Base-by-base conservation (phyloP, 2,888 invertebrate species). In the Pseudococcus viburni region DNA sequence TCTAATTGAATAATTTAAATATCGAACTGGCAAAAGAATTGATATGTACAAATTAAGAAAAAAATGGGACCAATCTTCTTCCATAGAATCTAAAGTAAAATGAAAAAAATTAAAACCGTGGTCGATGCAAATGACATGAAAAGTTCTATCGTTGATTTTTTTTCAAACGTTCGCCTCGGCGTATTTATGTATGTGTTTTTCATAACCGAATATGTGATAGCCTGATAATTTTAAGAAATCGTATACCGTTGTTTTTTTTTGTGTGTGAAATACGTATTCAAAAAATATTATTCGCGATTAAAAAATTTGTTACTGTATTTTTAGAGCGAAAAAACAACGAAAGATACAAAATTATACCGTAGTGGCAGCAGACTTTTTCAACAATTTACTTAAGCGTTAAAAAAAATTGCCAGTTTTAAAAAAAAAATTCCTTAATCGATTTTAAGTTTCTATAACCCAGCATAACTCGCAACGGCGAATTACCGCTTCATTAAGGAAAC, bases 31-130 rank as follows among this genome's bases (percentile, higher is more conserved):
- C 68, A 68, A 68, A 55, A 55, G 0, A n/a, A 51, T 51, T 64
- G n/a, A 64, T 64, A 64, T 68, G 11, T 26, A 68, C 68, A 68
- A 68, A 68, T 68, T 68, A 68, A 68, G 68, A 68, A 68, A 68
- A 68, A 68, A 68, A 68, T 55, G 68, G 68, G 68, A 68, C 68
- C 68, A 68, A 68, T 68, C 68, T 68, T 68, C 68, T 68, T 68
- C 68, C 26, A 68, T 68, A 68, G 26, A 26, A 26, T 68, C 68
- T 68, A 68, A 68, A 68, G 68, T 26, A 22, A 68, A 22, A 64
- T 42, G 42, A 64, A 64, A 64, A 68, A 68, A 11, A 68, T 64
- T 26, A 2, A 42, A 55, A n/a, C n/a, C 15, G 15, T 55, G 55
- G 68, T 68, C 42, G 42, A 42, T 68, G 15, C 9, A 19, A 68